A percentile compares a stretch with the other conserved stretches of the same genome.
Evolutionary conservation across 2,113 vertebrate species (phyloP).

Genomic region (Speoplatyrhinus poulsoni): DNA sequence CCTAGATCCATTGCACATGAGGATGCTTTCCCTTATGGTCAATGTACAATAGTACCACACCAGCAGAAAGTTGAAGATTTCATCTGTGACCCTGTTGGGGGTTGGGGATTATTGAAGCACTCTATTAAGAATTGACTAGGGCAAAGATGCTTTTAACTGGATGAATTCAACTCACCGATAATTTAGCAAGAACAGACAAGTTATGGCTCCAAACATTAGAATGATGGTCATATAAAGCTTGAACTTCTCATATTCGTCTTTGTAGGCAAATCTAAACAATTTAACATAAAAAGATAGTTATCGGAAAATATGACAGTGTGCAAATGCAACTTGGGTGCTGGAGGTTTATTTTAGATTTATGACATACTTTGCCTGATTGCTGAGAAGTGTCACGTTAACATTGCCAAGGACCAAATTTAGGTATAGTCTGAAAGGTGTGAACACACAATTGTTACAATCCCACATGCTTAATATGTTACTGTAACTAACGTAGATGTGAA

Average conservation of each 20-base stretch:
- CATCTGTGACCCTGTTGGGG: slow-evolving; percentile 87
- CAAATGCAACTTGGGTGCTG: not conserved
- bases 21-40: slow-evolving; percentile 95
- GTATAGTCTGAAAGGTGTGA: slow-evolving; percentile 83
- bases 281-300: not conserved
- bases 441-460: not conserved
- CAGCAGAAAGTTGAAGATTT: slow-evolving; percentile 96
- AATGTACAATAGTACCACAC: slow-evolving; percentile 98
- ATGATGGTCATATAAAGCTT: slow-evolving; percentile 98
- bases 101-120: not conserved
- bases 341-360: not conserved
- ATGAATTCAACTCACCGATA: slow-evolving; percentile 80
- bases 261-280: slow-evolving; percentile 89
- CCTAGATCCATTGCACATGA: slow-evolving; percentile 97
- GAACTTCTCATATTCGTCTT: slow-evolving; percentile 98
- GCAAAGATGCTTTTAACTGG: not conserved
- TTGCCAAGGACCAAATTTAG: slow-evolving; percentile 94
- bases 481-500: too few relatives aligned
- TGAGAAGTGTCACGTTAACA: slow-evolving; percentile 95
- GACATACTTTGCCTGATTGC: slow-evolving; percentile 92
- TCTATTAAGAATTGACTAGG: not conserved
- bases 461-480: not conserved
- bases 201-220: slow-evolving; percentile 89
- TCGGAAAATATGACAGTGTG: not conserved
- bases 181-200: slow-evolving; percentile 91